Evolutionary conservation across 1,140 invertebrate genomes (phyloP), one percentile per base, ranked within the genome.

Genomic region (Drosophila seguyi): DNA sequence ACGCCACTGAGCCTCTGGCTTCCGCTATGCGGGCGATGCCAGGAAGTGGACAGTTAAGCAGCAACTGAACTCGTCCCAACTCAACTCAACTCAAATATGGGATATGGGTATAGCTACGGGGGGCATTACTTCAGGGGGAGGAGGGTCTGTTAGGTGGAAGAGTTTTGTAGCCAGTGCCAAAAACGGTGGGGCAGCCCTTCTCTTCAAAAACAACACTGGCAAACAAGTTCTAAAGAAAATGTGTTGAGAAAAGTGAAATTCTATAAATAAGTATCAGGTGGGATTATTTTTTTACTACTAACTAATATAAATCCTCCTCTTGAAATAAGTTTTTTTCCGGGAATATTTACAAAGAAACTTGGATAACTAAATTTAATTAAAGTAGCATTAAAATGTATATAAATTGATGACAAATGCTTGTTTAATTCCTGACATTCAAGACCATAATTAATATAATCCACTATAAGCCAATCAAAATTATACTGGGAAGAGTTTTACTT

Each of bases 31-130:
- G 86, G 86, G 83, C 74, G 3, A 22, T 34, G 62, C 72, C 81
- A 90, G 85, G 85, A 90, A 90, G 79, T 90, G 85, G 67, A 90
- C 85, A 90, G 85, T 90, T 90, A 90, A 90, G 68, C 75, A 69
- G 71, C 58, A 56, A 57, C 72, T 39, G 39, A 29, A 45, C 63
- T 44, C 29, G 42, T 22, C 55, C 38, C 39, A 29, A 59, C 53
- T 59, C 38, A 27, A 52, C 66, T 67, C 34, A 45, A 34, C 41
- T 55, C 42, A 42, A 61, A 61, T 81, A 77, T 76, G 65, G 60
- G 42, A 65, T 59, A 75, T 60, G 22, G 58, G 39, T 6, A 36
- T 14, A 13, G 11, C 41, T 13, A 10, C 36, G 36, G 27, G 61
- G 61, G 61, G 61, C 31, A 20, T 65, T 47, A 29, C 31, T 45